Percentiles rank a stretch among this genome's conserved stretches.
phyloP scores from a whole-genome alignment of 1,140 invertebrate species.

The Drosophila lini region DNA sequence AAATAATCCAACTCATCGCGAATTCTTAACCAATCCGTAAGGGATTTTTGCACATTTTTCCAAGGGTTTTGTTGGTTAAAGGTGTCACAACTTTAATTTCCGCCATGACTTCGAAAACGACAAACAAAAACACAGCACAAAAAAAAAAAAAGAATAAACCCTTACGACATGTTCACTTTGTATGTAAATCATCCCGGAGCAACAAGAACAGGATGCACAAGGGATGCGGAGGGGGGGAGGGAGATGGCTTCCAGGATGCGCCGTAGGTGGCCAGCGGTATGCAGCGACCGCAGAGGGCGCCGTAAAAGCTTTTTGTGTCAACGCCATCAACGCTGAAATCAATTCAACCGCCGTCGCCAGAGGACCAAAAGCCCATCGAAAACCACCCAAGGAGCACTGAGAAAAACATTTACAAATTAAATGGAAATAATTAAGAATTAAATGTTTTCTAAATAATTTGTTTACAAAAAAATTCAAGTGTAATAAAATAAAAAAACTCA shows the following conservation, averaged over 20 bases:
- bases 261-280: conserved; percentile 79
- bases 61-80: conserved; percentile 58
- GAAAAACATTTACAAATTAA: neutral
- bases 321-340: conserved; percentile 83
- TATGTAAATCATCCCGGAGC: conserved; percentile 78
- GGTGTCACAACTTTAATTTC: conserved; percentile 82
- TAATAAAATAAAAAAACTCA: neutral
- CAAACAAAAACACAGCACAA: conserved; percentile 11
- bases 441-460: too few relatives aligned
- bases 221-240: neutral
- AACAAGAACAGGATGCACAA: conserved; percentile 59
- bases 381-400: conserved; percentile 9
- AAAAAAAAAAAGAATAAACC: conserved; percentile 35
- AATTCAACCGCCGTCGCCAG: conserved; percentile 74
- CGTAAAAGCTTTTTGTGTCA: conserved; percentile 83
- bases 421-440: neutral
- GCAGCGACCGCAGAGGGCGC: conserved; percentile 78
- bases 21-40: conserved; percentile 36
- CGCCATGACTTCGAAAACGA: conserved; percentile 58
- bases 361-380: conserved; percentile 27
- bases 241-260: conserved; percentile 57
- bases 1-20: conserved; percentile 47
- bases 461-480: too few relatives aligned
- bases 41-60: conserved; percentile 34
- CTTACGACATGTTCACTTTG: conserved; percentile 75